Percentiles rank a stretch among this genome's conserved stretches.
Evolutionary conservation across 2,113 vertebrate species (phyloP).

Genomic region (Nestor notabilis): DNA sequence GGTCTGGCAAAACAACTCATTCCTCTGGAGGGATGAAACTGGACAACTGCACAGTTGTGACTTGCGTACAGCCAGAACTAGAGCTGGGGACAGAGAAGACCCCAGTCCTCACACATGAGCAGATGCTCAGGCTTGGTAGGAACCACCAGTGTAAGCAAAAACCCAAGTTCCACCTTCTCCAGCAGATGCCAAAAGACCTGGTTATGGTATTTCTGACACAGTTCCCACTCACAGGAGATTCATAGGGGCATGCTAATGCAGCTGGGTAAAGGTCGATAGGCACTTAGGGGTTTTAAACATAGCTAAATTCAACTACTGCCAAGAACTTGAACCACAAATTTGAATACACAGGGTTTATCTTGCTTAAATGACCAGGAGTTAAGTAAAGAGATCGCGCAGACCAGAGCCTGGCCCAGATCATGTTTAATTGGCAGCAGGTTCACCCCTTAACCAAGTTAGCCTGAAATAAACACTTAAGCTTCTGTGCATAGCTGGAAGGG

Average conservation of each 20-base stretch:
- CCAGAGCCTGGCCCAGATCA: neutral
- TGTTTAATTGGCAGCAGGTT: neutral
- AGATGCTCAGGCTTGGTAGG: neutral
- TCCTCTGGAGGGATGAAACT: neutral
- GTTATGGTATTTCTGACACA: neutral
- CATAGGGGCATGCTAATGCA: rapidly evolving
- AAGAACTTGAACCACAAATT: neutral
- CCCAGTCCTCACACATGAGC: rapidly evolving
- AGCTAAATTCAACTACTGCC: neutral
- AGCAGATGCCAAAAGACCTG: neutral
- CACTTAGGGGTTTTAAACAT: neutral
- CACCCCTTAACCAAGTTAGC: neutral
- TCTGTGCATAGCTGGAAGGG: neutral
- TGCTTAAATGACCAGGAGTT: neutral
- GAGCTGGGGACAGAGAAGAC: neutral
- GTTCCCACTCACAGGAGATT: neutral
- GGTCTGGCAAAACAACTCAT: neutral
- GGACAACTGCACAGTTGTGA: neutral
- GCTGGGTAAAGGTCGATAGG: neutral
- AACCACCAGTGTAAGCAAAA: neutral
- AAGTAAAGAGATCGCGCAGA: neutral
- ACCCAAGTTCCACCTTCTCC: neutral
- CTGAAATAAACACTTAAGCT: neutral
- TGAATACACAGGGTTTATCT: neutral
- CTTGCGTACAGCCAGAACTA: neutral